Percentiles rank a stretch among this genome's conserved stretches.
phyloP scores from a whole-genome alignment of 2,888 invertebrate species.

The Lasioglossum oenotherae region DNA sequence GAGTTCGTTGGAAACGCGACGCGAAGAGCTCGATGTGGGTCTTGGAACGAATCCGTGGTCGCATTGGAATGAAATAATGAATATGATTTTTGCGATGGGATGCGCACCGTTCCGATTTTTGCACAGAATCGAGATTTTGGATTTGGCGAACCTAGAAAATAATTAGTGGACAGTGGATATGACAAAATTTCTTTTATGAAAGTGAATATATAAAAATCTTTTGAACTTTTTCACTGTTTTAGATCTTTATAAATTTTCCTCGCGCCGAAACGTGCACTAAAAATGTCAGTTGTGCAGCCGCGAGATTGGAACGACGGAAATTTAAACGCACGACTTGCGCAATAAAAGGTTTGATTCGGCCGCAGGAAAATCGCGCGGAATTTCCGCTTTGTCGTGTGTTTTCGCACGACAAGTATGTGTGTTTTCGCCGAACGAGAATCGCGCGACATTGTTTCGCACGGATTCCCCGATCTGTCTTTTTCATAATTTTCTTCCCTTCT shows the following conservation, averaged over 20 bases:
- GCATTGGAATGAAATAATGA: no score
- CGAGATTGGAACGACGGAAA: background rate
- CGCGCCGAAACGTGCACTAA: background rate
- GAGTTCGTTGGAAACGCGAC: constrained; percentile 5
- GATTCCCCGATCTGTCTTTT: background rate
- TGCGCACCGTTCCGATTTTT: background rate
- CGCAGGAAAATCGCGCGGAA: background rate
- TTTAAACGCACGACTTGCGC: background rate
- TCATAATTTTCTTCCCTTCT: background rate
- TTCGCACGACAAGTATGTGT: no score
- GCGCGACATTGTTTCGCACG: background rate
- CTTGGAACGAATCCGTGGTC: background rate
- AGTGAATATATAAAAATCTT: no score
- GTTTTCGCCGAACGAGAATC: background rate
- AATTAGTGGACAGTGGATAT: no score
- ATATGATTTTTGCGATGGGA: background rate
- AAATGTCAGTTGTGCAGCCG: background rate
- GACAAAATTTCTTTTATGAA: no score
- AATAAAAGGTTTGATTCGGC: background rate
- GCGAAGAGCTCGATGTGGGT: background rate
- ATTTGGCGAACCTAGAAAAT: background rate
- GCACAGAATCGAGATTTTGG: background rate
- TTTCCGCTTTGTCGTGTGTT: no score
- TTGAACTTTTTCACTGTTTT: no score
- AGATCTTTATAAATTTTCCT: background rate